Evolutionary conservation across 2,797 vertebrate species (phyloP).

Genomic region (Leuciscus waleckii): DNA sequence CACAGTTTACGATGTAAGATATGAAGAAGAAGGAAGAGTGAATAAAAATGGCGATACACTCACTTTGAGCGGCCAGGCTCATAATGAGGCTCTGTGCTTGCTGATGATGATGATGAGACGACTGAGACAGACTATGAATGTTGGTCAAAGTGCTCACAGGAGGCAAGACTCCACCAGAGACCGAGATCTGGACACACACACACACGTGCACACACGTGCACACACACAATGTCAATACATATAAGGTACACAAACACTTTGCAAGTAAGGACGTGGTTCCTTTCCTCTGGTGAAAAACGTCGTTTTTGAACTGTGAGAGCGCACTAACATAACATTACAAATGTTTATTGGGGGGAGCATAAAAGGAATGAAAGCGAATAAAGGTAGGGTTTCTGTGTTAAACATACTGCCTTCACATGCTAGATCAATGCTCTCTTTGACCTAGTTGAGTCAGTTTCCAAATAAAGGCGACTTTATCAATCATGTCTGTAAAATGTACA

Average conservation of each 20-base stretch:
- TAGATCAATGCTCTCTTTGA: slow-evolving; percentile 46
- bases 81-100: slow-evolving; percentile 99
- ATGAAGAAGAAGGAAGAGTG: background rate
- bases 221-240: slow-evolving; percentile 48
- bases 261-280: slow-evolving; percentile 29
- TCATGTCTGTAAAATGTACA: slow-evolving; percentile 49
- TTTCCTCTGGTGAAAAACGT: background rate
- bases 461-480: slow-evolving; percentile 41
- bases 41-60: slow-evolving; percentile 66
- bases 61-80: slow-evolving; percentile 97
- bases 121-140: slow-evolving; percentile 85
- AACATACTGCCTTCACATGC: slow-evolving; percentile 24
- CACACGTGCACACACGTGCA: slow-evolving; percentile 7
- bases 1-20: background rate
- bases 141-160: slow-evolving; percentile 98
- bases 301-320: slow-evolving; percentile 11
- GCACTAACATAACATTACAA: slow-evolving; percentile 34
- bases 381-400: slow-evolving; percentile 26
- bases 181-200: slow-evolving; percentile 75
- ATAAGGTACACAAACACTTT: slow-evolving; percentile 27
- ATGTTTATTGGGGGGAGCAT: slow-evolving; percentile 44
- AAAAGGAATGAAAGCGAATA: slow-evolving; percentile 35
- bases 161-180: slow-evolving; percentile 92
- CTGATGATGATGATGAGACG: slow-evolving; percentile 86
- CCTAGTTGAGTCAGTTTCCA: slow-evolving; percentile 46